Percentiles rank a stretch among this genome's conserved stretches.
Evolutionary conservation across 2,888 invertebrate species (phyloP).

Genomic region (Malthinus seriepunctatus): DNA sequence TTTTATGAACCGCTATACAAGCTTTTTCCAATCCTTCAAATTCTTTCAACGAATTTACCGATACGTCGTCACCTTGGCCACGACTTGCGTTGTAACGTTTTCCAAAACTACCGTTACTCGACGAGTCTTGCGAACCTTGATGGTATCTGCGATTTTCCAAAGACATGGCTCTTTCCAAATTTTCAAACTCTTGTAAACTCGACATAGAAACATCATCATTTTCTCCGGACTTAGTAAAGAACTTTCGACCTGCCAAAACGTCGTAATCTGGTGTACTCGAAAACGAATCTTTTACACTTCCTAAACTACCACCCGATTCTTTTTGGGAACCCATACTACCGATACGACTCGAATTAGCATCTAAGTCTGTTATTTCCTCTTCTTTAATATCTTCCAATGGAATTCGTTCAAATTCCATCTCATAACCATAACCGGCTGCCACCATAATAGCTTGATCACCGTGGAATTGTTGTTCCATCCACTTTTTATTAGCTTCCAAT

Average conservation of each 20-base stretch:
- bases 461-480: slow-evolving; percentile 90
- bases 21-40: slow-evolving; percentile 92
- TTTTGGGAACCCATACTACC: slow-evolving; percentile 80
- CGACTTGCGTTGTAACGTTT: slow-evolving; percentile 70
- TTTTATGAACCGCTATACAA: slow-evolving; percentile 79
- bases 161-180: slow-evolving; percentile 81
- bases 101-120: slow-evolving; percentile 81
- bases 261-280: slow-evolving; percentile 94
- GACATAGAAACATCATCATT: slow-evolving; percentile 91
- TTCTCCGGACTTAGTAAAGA: slow-evolving; percentile 80
- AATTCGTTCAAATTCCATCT: slow-evolving; percentile 80
- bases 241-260: slow-evolving; percentile 79
- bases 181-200: slow-evolving; percentile 93
- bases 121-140: slow-evolving; percentile 84
- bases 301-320: slow-evolving; percentile 75
- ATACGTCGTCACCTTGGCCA: slow-evolving; percentile 83
- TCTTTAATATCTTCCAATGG: slow-evolving; percentile 91
- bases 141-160: slow-evolving; percentile 75
- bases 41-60: slow-evolving; percentile 85
- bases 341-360: slow-evolving; percentile 71
- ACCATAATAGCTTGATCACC: slow-evolving; percentile 66
- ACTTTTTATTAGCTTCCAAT: slow-evolving; percentile 78
- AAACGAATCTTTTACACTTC: slow-evolving; percentile 83
- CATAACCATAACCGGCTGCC: slow-evolving; percentile 66
- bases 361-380: slow-evolving; percentile 87